Base-by-base conservation (phyloP, 2,888 invertebrate genomes). In the Pecten maximus region DNA sequence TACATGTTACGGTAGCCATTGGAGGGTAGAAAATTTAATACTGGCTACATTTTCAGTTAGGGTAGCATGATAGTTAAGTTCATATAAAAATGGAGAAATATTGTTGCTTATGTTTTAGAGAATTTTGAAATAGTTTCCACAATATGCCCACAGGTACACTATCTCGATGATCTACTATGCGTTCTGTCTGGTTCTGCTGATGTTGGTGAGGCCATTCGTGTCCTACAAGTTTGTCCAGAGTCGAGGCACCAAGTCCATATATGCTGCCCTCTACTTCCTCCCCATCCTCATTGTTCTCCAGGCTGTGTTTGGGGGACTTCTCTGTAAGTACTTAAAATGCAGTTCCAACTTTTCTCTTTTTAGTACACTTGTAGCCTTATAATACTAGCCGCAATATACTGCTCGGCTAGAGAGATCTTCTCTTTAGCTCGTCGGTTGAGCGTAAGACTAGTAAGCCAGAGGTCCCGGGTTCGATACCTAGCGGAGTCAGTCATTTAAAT, bases 181-280 rank as follows among this genome's bases (percentile, higher is more conserved):
- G 15, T 97, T 99, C 94, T 98, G 98, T 91, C 97, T 99, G 91
- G 96, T 98, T 15, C 97, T 98, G 94, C 98, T 99, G 97, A 97
- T 99, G 93, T 94, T 98, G 28, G 96, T 99, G 88, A 97, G 99
- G 91, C 98, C 99, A 0, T 97, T 98, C 96, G 97, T 99, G 87
- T 98, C 98, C 0, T 93, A 95, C 50, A 95, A 97, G 97, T 88
- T 96, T 91, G 95, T 95, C 16, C 95, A 95, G 23, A 94, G 94
- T 40, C 94, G 94, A 87, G 97, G 97, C 19, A 96, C 96, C 50
- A 96, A 95, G 90, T 98, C 99, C 0, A 98, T 99, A 92, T 99
- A 99, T 97, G 98, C 98, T 89, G 99, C 99, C 0, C 97, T 99
- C 93, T 99, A 99, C 96, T 99, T 99, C 96, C 98, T 99, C 94